Percentiles rank a stretch among this genome's conserved stretches.
Evolutionary conservation across 2,113 vertebrate species (phyloP).

Genomic region (Platysteira castanea): DNA sequence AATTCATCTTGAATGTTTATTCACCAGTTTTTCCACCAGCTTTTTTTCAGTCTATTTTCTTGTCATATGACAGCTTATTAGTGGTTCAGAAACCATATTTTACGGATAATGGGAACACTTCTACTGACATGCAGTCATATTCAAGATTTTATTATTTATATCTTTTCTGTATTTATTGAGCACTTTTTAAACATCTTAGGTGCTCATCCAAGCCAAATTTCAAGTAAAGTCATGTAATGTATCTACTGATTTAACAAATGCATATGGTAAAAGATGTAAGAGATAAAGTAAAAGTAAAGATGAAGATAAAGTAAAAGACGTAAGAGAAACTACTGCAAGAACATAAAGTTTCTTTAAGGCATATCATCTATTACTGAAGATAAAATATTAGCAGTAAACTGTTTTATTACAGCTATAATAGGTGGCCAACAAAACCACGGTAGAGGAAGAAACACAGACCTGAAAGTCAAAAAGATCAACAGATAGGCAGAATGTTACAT

Average conservation of each 20-base stretch:
- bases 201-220: not conserved
- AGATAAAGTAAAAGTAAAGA: not conserved
- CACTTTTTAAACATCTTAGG: not conserved
- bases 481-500: conserved; percentile 48
- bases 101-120: not conserved
- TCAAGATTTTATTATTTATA: not conserved
- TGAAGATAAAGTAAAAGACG: not conserved
- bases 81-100: not conserved
- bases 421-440: conserved; percentile 50
- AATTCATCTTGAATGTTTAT: not conserved
- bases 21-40: not conserved
- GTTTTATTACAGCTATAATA: conserved; percentile 60
- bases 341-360: not conserved
- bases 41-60: not conserved
- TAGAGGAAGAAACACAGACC: conserved; percentile 57
- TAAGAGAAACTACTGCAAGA: conserved; percentile 5
- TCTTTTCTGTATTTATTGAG: not conserved
- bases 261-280: not conserved
- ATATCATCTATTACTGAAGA: not conserved
- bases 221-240: not conserved
- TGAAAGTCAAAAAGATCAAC: conserved; percentile 63
- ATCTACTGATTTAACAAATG: not conserved
- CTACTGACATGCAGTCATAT: not conserved
- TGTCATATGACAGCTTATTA: not conserved
- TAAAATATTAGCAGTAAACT: conserved; percentile 54